phyloP scores from a whole-genome alignment of 2,888 invertebrate species.

The Drosophila kambysellisi region DNA sequence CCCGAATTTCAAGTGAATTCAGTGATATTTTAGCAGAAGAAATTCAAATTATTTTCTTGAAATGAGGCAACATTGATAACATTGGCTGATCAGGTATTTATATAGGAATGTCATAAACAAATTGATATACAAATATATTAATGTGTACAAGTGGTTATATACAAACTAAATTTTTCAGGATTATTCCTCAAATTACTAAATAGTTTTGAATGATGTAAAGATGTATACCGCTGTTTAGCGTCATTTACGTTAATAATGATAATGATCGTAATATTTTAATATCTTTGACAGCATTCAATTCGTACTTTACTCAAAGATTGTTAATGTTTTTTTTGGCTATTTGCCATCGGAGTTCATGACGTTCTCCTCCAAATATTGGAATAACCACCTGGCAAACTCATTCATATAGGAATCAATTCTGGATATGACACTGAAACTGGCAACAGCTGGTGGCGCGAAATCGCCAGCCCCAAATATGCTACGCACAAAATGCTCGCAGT shows the following conservation, averaged over 20 bases:
- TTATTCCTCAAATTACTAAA: not conserved
- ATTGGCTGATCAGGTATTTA: not conserved
- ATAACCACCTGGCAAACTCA: constrained; percentile 79
- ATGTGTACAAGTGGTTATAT: too few relatives aligned
- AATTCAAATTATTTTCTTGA: not conserved
- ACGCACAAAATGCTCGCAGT: constrained; percentile 81
- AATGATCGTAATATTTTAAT: not conserved
- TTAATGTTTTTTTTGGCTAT: constrained; percentile 25
- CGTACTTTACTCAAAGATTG: not conserved
- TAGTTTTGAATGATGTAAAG: constrained; percentile 9
- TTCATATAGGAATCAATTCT: constrained; percentile 78
- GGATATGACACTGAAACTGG: constrained; percentile 69
- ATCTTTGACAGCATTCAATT: not conserved
- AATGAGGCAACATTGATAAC: not conserved
- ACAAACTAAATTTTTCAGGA: not conserved
- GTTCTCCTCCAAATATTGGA: constrained; percentile 65
- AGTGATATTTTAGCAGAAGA: not conserved
- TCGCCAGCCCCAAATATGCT: constrained; percentile 71
- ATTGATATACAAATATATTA: not conserved
- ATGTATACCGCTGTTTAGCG: not conserved
- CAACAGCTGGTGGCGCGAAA: constrained; percentile 71
- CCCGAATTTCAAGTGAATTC: not conserved
- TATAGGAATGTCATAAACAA: not conserved
- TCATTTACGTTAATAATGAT: not conserved
- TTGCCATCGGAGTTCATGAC: constrained; percentile 1